These are phyloP conservation scores for Tamandua tetradactyla DNA, from an alignment of 2,797 vertebrate genomes.

Conservation along the genomic window DNA sequence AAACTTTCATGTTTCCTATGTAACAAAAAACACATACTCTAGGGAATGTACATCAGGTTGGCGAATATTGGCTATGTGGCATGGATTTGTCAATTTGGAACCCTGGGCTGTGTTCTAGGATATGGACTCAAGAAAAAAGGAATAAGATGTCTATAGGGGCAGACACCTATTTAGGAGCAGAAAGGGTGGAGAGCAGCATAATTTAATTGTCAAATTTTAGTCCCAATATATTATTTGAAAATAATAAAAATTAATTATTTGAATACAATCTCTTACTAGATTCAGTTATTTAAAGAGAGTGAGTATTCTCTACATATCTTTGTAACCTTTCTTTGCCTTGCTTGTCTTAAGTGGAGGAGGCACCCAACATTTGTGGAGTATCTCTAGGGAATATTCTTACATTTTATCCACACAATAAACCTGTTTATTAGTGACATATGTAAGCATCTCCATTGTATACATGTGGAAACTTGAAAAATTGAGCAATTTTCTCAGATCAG, in stretches of 20 bases:
- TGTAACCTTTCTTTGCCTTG: not conserved
- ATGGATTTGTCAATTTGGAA: not conserved
- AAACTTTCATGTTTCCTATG: not conserved
- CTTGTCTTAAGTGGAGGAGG: not conserved
- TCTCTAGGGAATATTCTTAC: not conserved
- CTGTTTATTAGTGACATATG: not conserved
- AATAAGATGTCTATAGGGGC: not conserved
- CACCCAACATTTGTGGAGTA: not conserved
- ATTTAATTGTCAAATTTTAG: not conserved
- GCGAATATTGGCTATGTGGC: not conserved
- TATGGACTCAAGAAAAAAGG: not conserved
- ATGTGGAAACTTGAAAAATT: not conserved
- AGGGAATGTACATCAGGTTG: not conserved
- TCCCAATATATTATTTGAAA: constrained; percentile 8
- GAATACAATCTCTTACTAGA: not conserved
- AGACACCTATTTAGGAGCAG: not conserved
- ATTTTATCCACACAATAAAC: not conserved
- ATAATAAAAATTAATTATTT: constrained; percentile 10
- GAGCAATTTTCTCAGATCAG: not conserved
- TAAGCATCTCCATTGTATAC: not conserved
- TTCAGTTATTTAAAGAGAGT: not conserved
- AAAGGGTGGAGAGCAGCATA: not conserved
- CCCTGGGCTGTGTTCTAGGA: not conserved
- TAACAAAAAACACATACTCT: not conserved
- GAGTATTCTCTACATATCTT: not conserved